These are phyloP conservation scores for Apotomis betuletana DNA, from an alignment of 2,888 invertebrate genomes.

Conservation along the genomic window DNA sequence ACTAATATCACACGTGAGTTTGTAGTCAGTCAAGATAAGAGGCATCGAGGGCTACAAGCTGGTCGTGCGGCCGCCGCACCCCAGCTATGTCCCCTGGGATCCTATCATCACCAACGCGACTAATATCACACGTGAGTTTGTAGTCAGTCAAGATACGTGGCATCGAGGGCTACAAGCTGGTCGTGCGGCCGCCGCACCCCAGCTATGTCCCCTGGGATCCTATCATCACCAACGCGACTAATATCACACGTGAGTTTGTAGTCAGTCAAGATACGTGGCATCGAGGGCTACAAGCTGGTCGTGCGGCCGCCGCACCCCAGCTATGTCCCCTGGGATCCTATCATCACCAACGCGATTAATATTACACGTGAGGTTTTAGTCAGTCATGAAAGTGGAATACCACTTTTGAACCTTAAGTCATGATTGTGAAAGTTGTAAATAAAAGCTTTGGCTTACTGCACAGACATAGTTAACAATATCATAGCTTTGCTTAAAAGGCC, in stretches of 20 bases:
- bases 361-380: conserved; percentile 48
- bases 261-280: too few relatives aligned
- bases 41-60: conserved; percentile 85
- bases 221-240: conserved; percentile 69
- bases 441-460: too few relatives aligned
- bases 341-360: conserved; percentile 71
- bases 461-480: too few relatives aligned
- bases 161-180: conserved; percentile 85
- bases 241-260: conserved; percentile 78
- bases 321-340: conserved; percentile 80
- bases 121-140: conserved; percentile 77
- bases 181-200: conserved; percentile 70
- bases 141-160: conserved; percentile 73
- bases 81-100: conserved; percentile 81
- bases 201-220: conserved; percentile 82
- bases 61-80: conserved; percentile 70
- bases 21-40: conserved; percentile 70
- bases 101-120: conserved; percentile 70
- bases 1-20: conserved; percentile 77
- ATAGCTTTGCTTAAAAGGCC: too few relatives aligned
- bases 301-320: conserved; percentile 72
- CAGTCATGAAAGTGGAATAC: too few relatives aligned
- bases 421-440: too few relatives aligned
- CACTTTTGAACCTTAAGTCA: too few relatives aligned
- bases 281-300: conserved; percentile 84